Conservation (phyloP, 2,113 vertebrate species). For the Octodon degus region DNA sequence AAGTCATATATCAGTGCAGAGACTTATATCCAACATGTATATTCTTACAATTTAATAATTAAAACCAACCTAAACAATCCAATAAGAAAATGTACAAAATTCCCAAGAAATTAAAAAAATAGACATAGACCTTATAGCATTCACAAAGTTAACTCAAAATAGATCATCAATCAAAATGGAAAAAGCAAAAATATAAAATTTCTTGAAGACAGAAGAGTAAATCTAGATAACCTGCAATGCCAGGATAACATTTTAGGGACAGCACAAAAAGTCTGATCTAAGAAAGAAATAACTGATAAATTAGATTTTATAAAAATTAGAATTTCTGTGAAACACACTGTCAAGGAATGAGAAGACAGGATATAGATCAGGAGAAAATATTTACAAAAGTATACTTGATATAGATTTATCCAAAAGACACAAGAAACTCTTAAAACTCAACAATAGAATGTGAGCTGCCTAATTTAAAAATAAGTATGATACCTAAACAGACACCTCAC, state of each 20-base stretch:
- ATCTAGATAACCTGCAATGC: not conserved
- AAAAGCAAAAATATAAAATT: slow-evolving; percentile 23
- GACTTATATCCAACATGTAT: not conserved
- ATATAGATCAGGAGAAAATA: not conserved
- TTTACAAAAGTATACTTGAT: slow-evolving; percentile 15
- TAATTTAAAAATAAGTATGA: not conserved
- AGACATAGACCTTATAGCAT: not conserved
- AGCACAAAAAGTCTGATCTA: not conserved
- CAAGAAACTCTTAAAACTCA: not conserved
- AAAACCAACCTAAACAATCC: not conserved
- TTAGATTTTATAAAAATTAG: slow-evolving; percentile 29
- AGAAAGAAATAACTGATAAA: slow-evolving; percentile 32
- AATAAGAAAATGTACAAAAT: not conserved
- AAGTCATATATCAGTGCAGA: not conserved
- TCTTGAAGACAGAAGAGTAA: not conserved
- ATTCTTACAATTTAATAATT: slow-evolving; percentile 35
- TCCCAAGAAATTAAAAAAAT: not conserved
- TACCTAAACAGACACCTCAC: not conserved
- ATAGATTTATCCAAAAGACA: not conserved
- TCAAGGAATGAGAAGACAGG: slow-evolving; percentile 21
- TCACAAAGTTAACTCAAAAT: slow-evolving; percentile 40
- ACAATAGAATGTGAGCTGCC: not conserved
- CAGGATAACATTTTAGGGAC: not conserved
- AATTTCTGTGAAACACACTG: not conserved
- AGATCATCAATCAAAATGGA: not conserved